Conservation (phyloP, 2,113 vertebrate species). For the Oryzias melastigma region DNA sequence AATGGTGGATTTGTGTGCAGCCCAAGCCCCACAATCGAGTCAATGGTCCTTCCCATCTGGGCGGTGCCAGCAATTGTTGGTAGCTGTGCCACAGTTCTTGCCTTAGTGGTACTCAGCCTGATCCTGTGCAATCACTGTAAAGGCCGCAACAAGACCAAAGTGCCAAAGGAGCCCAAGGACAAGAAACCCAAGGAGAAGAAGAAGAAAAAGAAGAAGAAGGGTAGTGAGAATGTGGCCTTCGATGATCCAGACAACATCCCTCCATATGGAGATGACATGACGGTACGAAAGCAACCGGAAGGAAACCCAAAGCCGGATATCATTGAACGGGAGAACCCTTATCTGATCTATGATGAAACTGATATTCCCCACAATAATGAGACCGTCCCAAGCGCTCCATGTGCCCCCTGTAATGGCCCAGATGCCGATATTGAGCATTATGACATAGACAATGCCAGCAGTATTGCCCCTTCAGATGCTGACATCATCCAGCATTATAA, state of each 20-base stretch:
- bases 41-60: constrained; percentile 89
- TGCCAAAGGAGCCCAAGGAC: constrained; percentile 81
- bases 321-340: constrained; percentile 95
- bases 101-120: constrained; percentile 89
- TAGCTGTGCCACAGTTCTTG: constrained; percentile 89
- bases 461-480: constrained; percentile 94
- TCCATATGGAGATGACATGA: constrained; percentile 92
- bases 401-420: constrained; percentile 80
- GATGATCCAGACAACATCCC: constrained; percentile 95
- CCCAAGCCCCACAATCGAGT: constrained; percentile 57
- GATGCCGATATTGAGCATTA: constrained; percentile 94
- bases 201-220: constrained; percentile 97
- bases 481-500: constrained; percentile 98
- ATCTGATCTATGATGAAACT: constrained; percentile 95
- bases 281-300: constrained; percentile 93
- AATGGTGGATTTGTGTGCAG: constrained; percentile 82
- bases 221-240: constrained; percentile 94
- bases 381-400: constrained; percentile 89
- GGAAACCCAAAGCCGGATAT: constrained; percentile 97
- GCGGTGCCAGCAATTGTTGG: constrained; percentile 95
- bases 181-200: constrained; percentile 94
- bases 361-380: constrained; percentile 84
- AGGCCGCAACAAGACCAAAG: constrained; percentile 80
- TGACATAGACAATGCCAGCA: constrained; percentile 97
- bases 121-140: constrained; percentile 94